Evolutionary conservation across 2,113 vertebrate species (phyloP), one percentile per base, ranked within the genome.

Genomic region (Picathartes gymnocephalus): DNA sequence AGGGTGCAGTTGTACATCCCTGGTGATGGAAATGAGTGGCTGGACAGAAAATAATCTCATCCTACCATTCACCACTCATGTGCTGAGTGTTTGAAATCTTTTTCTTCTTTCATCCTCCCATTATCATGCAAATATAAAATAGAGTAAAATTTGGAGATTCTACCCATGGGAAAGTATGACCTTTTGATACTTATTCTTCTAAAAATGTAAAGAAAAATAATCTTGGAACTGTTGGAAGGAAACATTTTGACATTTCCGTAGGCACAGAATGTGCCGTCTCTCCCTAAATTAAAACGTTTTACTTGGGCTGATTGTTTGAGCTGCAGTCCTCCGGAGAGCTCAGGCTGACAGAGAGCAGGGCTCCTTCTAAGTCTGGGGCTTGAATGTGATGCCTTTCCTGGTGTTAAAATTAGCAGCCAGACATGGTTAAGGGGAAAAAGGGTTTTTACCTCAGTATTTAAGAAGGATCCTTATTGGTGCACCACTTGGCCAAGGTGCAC

Each of bases 241-340:
- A 81, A 68, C 5, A 1, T 45, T 91, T 76, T 95, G 94, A 93
- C 84, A 95, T 94, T 95, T 91, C 50, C 77, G 91, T 35, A 40
- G 81, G 78, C 66, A 87, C 33, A 76, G 57, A 78, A 61, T 5
- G 37, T 89, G 77, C 57, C 18, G 25, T 57, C 31, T 30, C 30
- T 85, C 44, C 77, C 57, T 76, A 72, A 96, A 96, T 87, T 76
- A 85, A 91, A 87, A 79, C 50, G 23, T 91, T 94, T 85, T 3
- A 70, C 65, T 81, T 40, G 56, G 30, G 39, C 47, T 71, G 77
- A 80, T 81, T 91, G 64, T 92, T 87, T 91, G 58, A 90, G 33
- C 73, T 60, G 39, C 48, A 79, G 56, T 20, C 40, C 50, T 31
- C 45, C 3, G 10, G 89, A 72, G 37, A 85, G 57, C 78, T 82